phyloP scores from a whole-genome alignment of 2,888 invertebrate genomes.

The Drosophila anceps region DNA sequence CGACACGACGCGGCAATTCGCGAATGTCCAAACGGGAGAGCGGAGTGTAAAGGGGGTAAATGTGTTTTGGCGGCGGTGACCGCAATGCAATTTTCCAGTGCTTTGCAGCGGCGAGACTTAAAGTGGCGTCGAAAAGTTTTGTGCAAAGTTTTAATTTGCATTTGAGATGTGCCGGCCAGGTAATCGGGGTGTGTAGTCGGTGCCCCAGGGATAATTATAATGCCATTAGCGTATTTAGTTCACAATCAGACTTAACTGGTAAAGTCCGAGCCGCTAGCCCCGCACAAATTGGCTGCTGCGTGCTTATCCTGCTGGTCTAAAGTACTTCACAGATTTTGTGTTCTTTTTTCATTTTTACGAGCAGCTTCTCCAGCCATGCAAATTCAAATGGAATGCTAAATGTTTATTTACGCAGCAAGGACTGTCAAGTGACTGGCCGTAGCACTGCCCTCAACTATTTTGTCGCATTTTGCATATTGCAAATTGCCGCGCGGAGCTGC shows the following conservation, averaged over 20 bases:
- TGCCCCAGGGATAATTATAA: constrained; percentile 75
- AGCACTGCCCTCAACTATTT: constrained; percentile 60
- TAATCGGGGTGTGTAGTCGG: constrained; percentile 22
- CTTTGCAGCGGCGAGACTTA: constrained; percentile 57
- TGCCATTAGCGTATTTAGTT: constrained; percentile 80
- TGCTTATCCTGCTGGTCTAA: constrained; percentile 48
- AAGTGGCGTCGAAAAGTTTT: constrained; percentile 67
- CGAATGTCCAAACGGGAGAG: background rate
- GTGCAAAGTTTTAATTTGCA: constrained; percentile 73
- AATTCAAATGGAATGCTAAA: constrained; percentile 76
- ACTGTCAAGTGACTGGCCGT: constrained; percentile 58
- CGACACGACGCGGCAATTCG: background rate
- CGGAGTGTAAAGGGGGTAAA: background rate
- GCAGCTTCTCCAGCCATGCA: constrained; percentile 51
- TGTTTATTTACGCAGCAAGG: constrained; percentile 74
- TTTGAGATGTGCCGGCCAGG: constrained; percentile 54
- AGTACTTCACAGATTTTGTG: background rate
- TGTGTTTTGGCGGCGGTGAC: constrained; percentile 15
- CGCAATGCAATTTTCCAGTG: constrained; percentile 69
- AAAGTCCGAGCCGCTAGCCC: constrained; percentile 19
- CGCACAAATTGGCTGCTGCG: constrained; percentile 65
- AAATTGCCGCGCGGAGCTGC: constrained; percentile 46
- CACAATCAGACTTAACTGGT: constrained; percentile 72
- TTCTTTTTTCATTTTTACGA: constrained; percentile 10
- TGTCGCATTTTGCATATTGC: constrained; percentile 78